Conservation (phyloP, 1,140 invertebrate species). For the Bactericera cockerelli region DNA sequence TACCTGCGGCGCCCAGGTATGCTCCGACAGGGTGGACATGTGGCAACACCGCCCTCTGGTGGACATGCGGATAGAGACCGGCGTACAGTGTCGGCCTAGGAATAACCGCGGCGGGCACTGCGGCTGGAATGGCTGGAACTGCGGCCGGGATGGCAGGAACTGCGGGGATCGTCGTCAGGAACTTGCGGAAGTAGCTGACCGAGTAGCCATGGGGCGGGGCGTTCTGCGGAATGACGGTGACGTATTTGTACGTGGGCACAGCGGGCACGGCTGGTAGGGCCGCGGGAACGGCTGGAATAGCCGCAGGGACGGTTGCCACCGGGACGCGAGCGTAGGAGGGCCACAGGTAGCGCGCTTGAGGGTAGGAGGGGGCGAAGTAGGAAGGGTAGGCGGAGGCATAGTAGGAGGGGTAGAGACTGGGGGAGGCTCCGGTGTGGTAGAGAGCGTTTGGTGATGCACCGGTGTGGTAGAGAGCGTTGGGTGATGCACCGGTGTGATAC, state of each 20-base stretch:
- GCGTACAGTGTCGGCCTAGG: not conserved
- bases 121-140: not conserved
- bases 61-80: not conserved
- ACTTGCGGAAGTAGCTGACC: not conserved
- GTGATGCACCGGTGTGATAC: not conserved
- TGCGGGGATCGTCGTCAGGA: not conserved
- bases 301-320: not conserved
- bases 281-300: not conserved
- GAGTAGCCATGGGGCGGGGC: not conserved
- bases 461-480: not conserved
- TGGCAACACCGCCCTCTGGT: not conserved
- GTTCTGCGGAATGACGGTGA: not conserved
- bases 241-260: not conserved
- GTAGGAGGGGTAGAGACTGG: not conserved
- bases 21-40: too few species aligned
- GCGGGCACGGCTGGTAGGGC: not conserved
- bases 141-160: not conserved
- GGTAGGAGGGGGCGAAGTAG: constrained; percentile 1
- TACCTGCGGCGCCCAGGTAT: too few species aligned
- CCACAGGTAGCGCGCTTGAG: not conserved
- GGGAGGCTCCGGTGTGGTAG: not conserved
- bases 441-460: not conserved
- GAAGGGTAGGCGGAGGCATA: not conserved
- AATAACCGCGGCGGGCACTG: not conserved
- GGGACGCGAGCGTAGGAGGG: not conserved